Conservation (phyloP, 2,797 vertebrate species). For the Enoplosus armatus region DNA sequence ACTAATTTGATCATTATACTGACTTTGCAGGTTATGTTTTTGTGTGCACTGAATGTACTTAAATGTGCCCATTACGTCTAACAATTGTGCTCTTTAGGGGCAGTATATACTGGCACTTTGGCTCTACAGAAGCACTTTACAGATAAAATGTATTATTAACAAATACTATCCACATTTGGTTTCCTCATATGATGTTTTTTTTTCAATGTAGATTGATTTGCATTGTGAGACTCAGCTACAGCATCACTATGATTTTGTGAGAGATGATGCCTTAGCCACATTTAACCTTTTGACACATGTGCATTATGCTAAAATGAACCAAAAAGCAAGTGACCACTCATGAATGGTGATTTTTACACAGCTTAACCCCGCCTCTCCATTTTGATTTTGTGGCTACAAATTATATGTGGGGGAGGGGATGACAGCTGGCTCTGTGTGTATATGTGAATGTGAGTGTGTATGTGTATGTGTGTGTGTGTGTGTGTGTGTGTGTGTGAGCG, state of each 20-base stretch:
- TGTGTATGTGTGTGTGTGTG: conserved; percentile 22
- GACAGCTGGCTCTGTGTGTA: conserved; percentile 70
- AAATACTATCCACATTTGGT: not conserved
- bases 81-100: too few relatives aligned
- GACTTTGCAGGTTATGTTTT: not conserved
- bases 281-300: conserved; percentile 21
- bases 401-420: conserved; percentile 56
- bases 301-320: conserved; percentile 29
- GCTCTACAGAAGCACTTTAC: too few relatives aligned
- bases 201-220: not conserved
- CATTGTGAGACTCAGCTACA: not conserved
- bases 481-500: conserved; percentile 1
- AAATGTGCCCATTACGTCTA: too few relatives aligned
- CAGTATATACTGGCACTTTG: too few relatives aligned
- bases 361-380: conserved; percentile 42
- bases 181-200: not conserved
- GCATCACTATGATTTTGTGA: not conserved
- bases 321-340: conserved; percentile 40
- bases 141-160: too few relatives aligned
- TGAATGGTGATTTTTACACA: conserved; percentile 42
- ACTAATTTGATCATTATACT: not conserved
- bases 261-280: not conserved
- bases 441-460: conserved; percentile 27
- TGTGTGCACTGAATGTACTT: not conserved
- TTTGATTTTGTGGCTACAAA: conserved; percentile 53